phyloP scores from a whole-genome alignment of 2,797 vertebrate genomes.

The Clamator glandarius region DNA sequence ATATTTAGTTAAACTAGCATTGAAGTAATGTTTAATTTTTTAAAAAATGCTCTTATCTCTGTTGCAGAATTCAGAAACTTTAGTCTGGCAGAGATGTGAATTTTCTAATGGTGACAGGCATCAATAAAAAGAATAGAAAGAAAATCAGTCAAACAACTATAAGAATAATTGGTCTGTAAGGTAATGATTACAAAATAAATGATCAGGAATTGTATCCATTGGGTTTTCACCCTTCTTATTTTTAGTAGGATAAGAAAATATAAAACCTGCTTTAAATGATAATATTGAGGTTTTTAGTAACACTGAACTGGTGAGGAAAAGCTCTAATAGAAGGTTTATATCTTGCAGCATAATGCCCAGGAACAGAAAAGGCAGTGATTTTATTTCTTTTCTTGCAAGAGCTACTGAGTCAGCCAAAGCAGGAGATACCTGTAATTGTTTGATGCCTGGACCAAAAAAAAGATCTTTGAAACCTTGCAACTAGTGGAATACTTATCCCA shows the following conservation, averaged over 20 bases:
- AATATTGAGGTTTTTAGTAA: not conserved
- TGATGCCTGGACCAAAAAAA: not conserved
- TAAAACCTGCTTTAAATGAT: not conserved
- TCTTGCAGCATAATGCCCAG: not conserved
- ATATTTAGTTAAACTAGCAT: not conserved
- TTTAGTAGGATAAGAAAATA: not conserved
- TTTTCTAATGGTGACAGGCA: not conserved
- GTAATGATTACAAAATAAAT: not conserved
- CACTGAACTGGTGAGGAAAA: not conserved
- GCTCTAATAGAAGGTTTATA: not conserved
- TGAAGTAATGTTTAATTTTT: not conserved
- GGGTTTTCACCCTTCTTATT: not conserved
- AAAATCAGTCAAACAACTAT: not conserved
- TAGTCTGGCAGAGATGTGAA: not conserved
- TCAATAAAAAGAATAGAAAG: not conserved
- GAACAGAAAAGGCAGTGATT: not conserved
- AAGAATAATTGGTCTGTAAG: not conserved
- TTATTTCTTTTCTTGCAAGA: not conserved
- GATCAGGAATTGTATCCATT: not conserved
- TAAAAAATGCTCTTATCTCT: not conserved
- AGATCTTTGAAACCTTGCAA: slow-evolving; percentile 2
- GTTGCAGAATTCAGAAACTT: not conserved
- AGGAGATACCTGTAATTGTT: not conserved
- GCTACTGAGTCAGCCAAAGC: not conserved
- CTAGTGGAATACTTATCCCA: not conserved